Conservation (phyloP, 2,113 vertebrate species). For the Charadrius vociferus region DNA sequence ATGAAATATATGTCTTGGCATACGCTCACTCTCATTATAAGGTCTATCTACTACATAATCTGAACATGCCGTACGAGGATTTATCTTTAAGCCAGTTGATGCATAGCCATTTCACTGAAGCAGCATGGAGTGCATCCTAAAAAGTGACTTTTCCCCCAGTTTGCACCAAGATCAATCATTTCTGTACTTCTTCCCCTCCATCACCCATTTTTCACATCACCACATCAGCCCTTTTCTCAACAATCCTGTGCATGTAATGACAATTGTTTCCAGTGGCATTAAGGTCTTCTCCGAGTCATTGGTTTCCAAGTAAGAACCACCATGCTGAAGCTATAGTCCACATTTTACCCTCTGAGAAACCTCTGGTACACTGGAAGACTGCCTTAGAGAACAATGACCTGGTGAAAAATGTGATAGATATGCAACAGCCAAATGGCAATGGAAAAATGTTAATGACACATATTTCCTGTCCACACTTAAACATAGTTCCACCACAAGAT, state of each 20-base stretch:
- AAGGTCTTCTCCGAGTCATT: neutral
- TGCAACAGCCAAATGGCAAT: neutral
- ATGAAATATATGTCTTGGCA: neutral
- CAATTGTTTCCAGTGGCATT: neutral
- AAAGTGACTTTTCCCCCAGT: neutral
- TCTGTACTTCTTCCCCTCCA: neutral
- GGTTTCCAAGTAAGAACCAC: neutral
- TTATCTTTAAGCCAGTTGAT: neutral
- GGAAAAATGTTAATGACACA: neutral
- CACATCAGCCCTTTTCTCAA: neutral
- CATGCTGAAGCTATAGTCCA: neutral
- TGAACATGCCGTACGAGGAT: fast-evolving
- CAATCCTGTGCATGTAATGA: neutral
- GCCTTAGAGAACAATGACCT: neutral
- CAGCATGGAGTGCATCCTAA: neutral
- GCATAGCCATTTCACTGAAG: neutral
- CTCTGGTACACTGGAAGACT: neutral
- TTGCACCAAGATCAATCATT: fast-evolving
- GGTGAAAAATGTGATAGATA: neutral
- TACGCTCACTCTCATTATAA: neutral
- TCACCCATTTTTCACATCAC: neutral
- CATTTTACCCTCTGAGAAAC: neutral
- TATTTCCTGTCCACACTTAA: neutral
- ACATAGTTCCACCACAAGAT: neutral
- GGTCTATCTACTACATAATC: neutral